Base-by-base conservation (phyloP, 2,888 invertebrate genomes). In the Eumerus sabulonum region DNA sequence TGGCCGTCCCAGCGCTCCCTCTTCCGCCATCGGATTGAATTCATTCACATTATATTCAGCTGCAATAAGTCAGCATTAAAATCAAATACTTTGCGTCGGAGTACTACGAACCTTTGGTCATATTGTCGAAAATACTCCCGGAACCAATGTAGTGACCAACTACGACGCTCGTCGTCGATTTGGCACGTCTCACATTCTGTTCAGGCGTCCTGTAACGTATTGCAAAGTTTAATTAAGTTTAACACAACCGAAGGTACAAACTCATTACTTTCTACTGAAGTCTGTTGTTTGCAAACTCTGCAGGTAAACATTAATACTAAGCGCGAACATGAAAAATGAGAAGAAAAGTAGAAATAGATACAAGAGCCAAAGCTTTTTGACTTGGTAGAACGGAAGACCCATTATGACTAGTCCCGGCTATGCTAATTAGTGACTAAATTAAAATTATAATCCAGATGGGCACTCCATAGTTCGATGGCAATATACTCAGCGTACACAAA, bases 131-230 rank as follows among this genome's bases (percentile, higher is more conserved):
- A 74, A 93, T 92, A 85, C 93, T 93, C 59, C 92, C 92, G 82
- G 95, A 94, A 53, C 96, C 97, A 84, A 96, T 92, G 88, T 96
- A 97, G 88, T 96, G 96, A 1, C 96, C 97, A 18, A 97, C 95
- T 57, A 97, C 93, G 5, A 96, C 95, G 82, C 86, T 87, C 82
- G 86, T 86, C 19, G 84, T 85, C 45, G 85, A 84, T 83, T 85
- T 85, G 38, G 86, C 84, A 62, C 64, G 70, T 40, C 54, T 74
- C 16, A 64, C 16, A n/a, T 38, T 71, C 27, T 27, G 27, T 7
- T 27, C 27, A 4, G 27, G 2, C 27, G 27, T 7, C 27, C 27
- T 27, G 7, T 7, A 27, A 27, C 7, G 27, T 2, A 27, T 4
- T 27, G 27, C 7, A n/a, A n/a, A n/a, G n/a, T n/a, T n/a, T n/a